These are phyloP conservation scores for Terebella lapidaria DNA, from an alignment of 2,888 invertebrate species.

Conservation along the genomic window DNA sequence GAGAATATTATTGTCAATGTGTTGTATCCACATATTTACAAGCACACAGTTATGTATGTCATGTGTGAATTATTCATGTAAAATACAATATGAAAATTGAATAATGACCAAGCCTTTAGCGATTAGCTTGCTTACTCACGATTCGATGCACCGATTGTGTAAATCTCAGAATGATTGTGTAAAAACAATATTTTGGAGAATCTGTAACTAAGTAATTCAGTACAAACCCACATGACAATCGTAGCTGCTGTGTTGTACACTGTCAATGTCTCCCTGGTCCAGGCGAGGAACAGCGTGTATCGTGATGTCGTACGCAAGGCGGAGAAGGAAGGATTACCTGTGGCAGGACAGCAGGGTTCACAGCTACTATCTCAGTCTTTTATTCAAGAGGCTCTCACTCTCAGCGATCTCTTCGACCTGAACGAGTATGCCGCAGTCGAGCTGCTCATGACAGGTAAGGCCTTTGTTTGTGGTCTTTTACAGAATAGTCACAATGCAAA, in stretches of 20 bases:
- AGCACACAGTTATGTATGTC: no score
- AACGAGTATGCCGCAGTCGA: conserved; percentile 87
- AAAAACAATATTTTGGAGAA: no score
- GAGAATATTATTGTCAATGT: neutral
- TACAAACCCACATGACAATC: no score
- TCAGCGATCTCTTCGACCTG: conserved; percentile 91
- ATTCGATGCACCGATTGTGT: no score
- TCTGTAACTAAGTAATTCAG: no score
- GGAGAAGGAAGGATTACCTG: conserved; percentile 58
- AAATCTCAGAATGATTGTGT: no score
- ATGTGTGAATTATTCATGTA: no score
- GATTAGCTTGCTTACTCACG: no score
- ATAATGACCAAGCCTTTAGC: no score
- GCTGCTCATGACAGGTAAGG: conserved; percentile 70
- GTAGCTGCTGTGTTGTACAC: no score
- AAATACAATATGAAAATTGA: no score
- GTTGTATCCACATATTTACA: neutral
- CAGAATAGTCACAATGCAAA: neutral
- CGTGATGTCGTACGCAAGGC: conserved; percentile 78
- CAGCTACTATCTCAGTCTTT: conserved; percentile 70
- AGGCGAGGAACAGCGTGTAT: conserved; percentile 66
- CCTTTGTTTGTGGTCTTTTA: neutral
- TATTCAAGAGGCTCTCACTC: conserved; percentile 85
- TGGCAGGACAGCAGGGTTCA: conserved; percentile 46
- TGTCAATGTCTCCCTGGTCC: no score